Conservation (phyloP, 1,140 invertebrate species). For the Helicoverpa armigera region DNA sequence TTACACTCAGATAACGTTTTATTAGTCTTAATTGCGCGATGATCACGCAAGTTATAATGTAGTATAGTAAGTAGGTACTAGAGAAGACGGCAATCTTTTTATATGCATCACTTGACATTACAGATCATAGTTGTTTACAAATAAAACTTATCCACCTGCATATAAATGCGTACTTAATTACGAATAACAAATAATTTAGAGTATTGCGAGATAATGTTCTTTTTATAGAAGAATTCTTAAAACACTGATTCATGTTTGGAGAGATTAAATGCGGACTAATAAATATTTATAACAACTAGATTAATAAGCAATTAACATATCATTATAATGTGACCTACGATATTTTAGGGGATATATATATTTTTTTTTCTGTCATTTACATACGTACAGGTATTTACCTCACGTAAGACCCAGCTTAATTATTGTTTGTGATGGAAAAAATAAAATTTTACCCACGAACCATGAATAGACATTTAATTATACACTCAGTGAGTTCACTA, state of each 20-base stretch:
- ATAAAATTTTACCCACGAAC: no score
- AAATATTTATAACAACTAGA: no score
- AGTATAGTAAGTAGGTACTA: background rate
- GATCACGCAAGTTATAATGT: background rate
- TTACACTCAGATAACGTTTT: background rate
- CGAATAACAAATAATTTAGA: background rate
- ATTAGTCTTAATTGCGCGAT: background rate
- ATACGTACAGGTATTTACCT: no score
- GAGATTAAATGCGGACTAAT: no score
- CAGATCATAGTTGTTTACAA: constrained; percentile 6
- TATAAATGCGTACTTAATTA: constrained; percentile 12
- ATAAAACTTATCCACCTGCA: constrained; percentile 13
- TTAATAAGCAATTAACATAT: no score
- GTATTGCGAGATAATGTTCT: background rate
- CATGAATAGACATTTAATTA: background rate
- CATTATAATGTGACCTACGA: no score
- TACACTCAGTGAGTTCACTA: background rate
- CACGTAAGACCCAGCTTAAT: no score
- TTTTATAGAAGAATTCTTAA: no score
- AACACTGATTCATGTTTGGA: no score
- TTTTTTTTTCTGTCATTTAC: no score
- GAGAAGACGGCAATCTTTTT: background rate
- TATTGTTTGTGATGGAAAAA: no score
- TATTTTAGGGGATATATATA: no score
- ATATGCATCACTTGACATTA: constrained; percentile 9